Percentiles rank a stretch among this genome's conserved stretches.
phyloP scores from a whole-genome alignment of 2,888 invertebrate genomes.

The Melinaea menophilus region DNA sequence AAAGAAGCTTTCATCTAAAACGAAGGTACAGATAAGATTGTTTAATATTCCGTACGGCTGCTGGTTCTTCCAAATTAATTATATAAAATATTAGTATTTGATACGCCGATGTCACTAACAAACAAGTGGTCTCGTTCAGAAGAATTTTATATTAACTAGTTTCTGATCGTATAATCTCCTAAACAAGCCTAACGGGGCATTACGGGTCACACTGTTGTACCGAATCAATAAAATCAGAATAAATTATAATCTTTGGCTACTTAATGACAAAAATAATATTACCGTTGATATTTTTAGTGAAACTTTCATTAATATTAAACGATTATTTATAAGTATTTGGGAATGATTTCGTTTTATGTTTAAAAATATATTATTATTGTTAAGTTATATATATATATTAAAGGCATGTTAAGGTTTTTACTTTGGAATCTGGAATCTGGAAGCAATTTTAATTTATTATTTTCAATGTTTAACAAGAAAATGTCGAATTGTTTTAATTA shows the following conservation, averaged over 20 bases:
- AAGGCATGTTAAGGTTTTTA: too few species aligned
- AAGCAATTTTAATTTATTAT: too few species aligned
- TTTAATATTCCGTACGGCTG: too few species aligned
- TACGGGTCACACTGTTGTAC: constrained; percentile 22
- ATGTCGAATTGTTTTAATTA: too few species aligned
- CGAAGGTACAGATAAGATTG: too few species aligned
- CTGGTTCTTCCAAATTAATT: neutral
- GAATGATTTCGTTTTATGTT: neutral
- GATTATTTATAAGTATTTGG: neutral
- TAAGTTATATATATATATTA: too few species aligned
- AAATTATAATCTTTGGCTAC: constrained; percentile 25
- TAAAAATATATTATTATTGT: too few species aligned
- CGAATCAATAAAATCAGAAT: constrained; percentile 27
- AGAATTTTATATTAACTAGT: constrained; percentile 19
- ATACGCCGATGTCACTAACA: constrained; percentile 1
- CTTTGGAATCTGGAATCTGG: too few species aligned
- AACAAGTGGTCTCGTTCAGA: constrained; percentile 14
- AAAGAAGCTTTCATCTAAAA: too few species aligned
- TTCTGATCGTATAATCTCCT: constrained; percentile 1
- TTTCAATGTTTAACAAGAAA: too few species aligned
- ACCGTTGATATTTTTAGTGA: constrained; percentile 17
- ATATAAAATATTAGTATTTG: constrained; percentile 4
- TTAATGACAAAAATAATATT: constrained; percentile 17
- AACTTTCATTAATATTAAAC: constrained; percentile 7
- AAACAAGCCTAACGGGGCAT: constrained; percentile 15